phyloP scores from a whole-genome alignment of 2,113 vertebrate species.

The Dicerorhinus sumatrensis region DNA sequence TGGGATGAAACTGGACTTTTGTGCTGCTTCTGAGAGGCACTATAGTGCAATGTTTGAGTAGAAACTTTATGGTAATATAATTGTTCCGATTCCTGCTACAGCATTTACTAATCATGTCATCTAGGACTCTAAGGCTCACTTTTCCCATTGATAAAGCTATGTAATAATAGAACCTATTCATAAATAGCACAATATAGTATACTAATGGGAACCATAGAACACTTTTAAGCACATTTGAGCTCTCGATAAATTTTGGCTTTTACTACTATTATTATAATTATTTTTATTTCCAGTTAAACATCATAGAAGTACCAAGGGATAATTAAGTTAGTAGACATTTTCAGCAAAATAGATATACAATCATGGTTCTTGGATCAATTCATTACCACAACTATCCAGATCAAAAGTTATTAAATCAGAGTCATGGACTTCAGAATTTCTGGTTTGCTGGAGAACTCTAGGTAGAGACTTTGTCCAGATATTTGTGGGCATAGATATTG shows the following conservation, averaged over 20 bases:
- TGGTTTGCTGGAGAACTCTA: not conserved
- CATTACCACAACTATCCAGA: not conserved
- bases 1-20: not conserved
- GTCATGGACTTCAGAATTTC: not conserved
- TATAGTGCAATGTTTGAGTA: not conserved
- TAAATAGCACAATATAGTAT: not conserved
- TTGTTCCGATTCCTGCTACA: not conserved
- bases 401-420: slow-evolving; percentile 22
- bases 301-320: not conserved
- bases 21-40: not conserved
- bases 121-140: not conserved
- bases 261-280: not conserved
- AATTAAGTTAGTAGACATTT: not conserved
- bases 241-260: not conserved
- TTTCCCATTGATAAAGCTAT: not conserved
- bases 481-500: not conserved
- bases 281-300: not conserved
- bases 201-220: not conserved
- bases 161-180: not conserved
- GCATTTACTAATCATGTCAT: not conserved
- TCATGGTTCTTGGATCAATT: not conserved
- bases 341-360: not conserved
- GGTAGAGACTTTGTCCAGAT: not conserved
- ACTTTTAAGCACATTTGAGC: not conserved
- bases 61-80: not conserved